A percentile compares a stretch with the other conserved stretches of the same genome.
Evolutionary conservation across 2,888 invertebrate species (phyloP).

Genomic region (Pseudanteris insignis): DNA sequence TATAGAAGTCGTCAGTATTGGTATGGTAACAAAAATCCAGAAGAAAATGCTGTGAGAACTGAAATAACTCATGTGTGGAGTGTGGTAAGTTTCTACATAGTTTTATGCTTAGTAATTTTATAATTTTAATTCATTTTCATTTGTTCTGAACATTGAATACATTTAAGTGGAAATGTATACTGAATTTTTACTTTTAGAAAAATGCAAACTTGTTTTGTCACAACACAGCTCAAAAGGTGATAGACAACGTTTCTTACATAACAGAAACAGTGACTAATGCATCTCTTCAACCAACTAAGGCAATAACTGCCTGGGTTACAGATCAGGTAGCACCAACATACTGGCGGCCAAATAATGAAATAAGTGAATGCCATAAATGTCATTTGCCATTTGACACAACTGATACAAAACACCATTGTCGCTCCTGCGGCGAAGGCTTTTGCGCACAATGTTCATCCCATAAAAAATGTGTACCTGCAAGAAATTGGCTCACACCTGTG

Average conservation of each 20-base stretch:
- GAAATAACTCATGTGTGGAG: conserved; percentile 71
- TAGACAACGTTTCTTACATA: conserved; percentile 74
- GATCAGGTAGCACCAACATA: conserved; percentile 82
- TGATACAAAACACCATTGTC: conserved; percentile 78
- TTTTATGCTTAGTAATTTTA: neutral
- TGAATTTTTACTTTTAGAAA: conserved; percentile 40
- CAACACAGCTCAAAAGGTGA: conserved; percentile 73
- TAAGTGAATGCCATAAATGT: conserved; percentile 75
- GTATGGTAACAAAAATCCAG: conserved; percentile 82
- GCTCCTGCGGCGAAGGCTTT: conserved; percentile 82
- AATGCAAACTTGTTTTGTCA: conserved; percentile 59
- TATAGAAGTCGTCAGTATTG: conserved; percentile 80
- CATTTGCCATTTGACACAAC: conserved; percentile 69
- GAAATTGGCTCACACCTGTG: conserved; percentile 77
- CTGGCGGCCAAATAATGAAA: conserved; percentile 82
- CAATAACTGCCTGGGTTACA: conserved; percentile 77
- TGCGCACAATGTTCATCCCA: conserved; percentile 78
- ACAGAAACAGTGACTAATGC: conserved; percentile 74
- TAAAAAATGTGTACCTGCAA: conserved; percentile 74
- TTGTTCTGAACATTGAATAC: too few relatives aligned
- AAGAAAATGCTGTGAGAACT: conserved; percentile 72
- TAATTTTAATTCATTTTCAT: too few relatives aligned
- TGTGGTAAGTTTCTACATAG: conserved; percentile 58
- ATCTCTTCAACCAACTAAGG: conserved; percentile 77
- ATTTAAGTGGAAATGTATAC: too few relatives aligned